A percentile compares a stretch with the other conserved stretches of the same genome.
These are phyloP conservation scores for Alaudala cheleensis DNA, from an alignment of 2,113 vertebrate species.

Conservation along the genomic window DNA sequence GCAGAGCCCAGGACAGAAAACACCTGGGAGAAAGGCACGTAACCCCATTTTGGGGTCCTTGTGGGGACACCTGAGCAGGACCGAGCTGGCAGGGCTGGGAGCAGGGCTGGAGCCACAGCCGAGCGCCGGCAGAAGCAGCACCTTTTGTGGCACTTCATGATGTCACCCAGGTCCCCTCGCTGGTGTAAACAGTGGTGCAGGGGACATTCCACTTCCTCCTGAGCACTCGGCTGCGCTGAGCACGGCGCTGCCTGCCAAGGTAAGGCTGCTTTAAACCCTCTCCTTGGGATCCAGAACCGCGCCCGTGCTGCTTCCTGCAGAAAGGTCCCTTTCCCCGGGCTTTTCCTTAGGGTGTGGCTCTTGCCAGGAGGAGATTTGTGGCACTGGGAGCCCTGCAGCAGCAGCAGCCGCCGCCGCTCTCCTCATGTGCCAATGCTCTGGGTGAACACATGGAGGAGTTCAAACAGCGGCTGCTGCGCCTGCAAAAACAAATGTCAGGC, in stretches of 20 bases:
- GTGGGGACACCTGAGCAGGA: fast-evolving
- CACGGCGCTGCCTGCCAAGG: constrained; percentile 28
- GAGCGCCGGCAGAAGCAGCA: neutral
- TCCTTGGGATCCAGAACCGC: neutral
- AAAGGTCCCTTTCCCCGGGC: neutral
- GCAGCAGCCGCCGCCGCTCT: neutral
- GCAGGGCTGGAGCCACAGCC: neutral
- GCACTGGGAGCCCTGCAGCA: neutral
- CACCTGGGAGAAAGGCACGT: fast-evolving
- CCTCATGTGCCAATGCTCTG: neutral
- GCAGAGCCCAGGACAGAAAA: neutral
- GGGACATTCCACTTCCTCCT: constrained; percentile 50
- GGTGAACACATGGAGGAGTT: neutral
- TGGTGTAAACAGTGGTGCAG: constrained; percentile 2
- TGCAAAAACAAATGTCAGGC: neutral
- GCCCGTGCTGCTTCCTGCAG: neutral
- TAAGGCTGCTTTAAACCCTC: constrained; percentile 37
- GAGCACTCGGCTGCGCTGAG: neutral
- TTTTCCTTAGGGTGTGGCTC: neutral
- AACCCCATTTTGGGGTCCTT: fast-evolving
- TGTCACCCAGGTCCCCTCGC: neutral
- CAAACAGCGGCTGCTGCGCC: neutral
- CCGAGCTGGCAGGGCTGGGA: neutral
- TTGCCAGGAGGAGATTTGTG: neutral
- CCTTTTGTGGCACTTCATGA: neutral